phyloP scores from a whole-genome alignment of 2,113 vertebrate species.

The Oophaga pumilio region DNA sequence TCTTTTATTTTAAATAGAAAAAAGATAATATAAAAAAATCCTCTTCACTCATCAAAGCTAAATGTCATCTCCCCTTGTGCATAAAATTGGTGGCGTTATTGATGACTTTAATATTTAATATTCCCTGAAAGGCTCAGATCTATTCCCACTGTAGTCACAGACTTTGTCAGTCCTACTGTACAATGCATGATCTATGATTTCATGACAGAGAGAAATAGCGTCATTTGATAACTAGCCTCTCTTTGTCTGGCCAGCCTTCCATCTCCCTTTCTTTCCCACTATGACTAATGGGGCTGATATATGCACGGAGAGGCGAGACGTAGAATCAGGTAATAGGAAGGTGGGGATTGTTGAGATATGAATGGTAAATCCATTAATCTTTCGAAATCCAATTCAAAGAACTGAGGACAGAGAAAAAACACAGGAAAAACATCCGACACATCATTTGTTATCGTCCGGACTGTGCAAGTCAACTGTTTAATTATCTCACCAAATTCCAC shows the following conservation, averaged over 20 bases:
- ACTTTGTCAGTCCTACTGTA: slow-evolving; percentile 25
- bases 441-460: slow-evolving; percentile 73
- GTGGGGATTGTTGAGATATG: slow-evolving; percentile 62
- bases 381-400: slow-evolving; percentile 61
- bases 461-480: slow-evolving; percentile 70
- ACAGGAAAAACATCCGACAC: slow-evolving; percentile 67
- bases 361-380: slow-evolving; percentile 72
- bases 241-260: slow-evolving; percentile 39
- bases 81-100: slow-evolving; percentile 41
- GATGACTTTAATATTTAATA: slow-evolving; percentile 32
- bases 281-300: slow-evolving; percentile 57
- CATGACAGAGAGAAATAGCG: slow-evolving; percentile 39
- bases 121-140: neutral
- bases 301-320: neutral
- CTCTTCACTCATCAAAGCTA: neutral
- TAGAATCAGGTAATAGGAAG: slow-evolving; percentile 49
- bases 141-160: slow-evolving; percentile 10
- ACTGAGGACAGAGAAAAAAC: slow-evolving; percentile 62
- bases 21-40: neutral
- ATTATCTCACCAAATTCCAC: slow-evolving; percentile 73
- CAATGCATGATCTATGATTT: slow-evolving; percentile 32
- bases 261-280: slow-evolving; percentile 18
- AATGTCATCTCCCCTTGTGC: slow-evolving; percentile 23
- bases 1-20: slow-evolving; percentile 12
- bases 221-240: slow-evolving; percentile 40